phyloP scores from a whole-genome alignment of 2,113 vertebrate species.

The Hippoglossus stenolepis region DNA sequence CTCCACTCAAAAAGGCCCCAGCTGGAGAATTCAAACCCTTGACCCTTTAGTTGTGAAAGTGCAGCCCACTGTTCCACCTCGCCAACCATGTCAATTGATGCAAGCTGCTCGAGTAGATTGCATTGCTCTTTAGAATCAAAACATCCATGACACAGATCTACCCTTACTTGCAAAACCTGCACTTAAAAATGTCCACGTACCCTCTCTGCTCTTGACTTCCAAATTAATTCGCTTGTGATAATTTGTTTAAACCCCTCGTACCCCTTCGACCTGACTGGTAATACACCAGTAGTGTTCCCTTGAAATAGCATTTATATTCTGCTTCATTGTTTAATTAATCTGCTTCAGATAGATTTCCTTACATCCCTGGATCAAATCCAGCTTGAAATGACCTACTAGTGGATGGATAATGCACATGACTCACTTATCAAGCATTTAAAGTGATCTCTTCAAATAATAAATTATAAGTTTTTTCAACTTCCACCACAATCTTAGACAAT shows the following conservation, averaged over 20 bases:
- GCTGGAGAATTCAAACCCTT: background rate
- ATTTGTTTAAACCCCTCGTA: background rate
- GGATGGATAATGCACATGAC: conserved; percentile 5
- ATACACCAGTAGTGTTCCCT: background rate
- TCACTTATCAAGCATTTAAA: conserved; percentile 8
- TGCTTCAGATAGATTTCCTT: conserved; percentile 1
- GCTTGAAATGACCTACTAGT: background rate
- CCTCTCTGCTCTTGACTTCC: background rate
- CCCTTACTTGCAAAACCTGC: background rate
- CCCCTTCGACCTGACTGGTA: background rate
- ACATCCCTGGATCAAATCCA: background rate
- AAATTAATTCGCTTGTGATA: background rate
- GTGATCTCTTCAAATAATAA: conserved; percentile 9
- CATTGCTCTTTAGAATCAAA: background rate
- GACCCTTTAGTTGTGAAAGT: background rate
- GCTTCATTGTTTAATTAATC: background rate
- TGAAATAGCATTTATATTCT: background rate
- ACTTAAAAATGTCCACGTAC: background rate
- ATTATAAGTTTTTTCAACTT: background rate
- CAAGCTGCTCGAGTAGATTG: too few species aligned
- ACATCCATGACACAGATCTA: background rate
- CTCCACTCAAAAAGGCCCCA: background rate
- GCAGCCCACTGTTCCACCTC: background rate
- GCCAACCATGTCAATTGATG: background rate
- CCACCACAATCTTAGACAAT: conserved; percentile 7